These are phyloP conservation scores for Paramisgurnus dabryanus DNA, from an alignment of 2,113 vertebrate genomes.

Conservation along the genomic window DNA sequence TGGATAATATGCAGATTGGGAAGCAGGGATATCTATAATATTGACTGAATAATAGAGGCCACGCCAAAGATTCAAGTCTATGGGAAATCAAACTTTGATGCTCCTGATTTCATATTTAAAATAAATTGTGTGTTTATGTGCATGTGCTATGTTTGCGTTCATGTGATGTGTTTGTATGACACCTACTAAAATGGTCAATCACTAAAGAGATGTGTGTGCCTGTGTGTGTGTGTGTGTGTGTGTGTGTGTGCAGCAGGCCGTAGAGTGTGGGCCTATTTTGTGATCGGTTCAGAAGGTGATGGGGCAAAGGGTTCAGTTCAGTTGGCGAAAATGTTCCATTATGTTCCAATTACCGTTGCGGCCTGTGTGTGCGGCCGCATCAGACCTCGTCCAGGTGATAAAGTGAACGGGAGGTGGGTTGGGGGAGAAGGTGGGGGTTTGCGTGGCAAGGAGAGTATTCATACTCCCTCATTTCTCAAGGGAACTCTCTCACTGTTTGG, in stretches of 20 bases:
- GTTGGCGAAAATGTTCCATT: slow-evolving; percentile 60
- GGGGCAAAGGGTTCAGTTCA: slow-evolving; percentile 53
- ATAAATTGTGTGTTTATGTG: background rate
- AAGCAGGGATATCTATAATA: too few species aligned
- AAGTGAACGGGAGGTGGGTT: background rate
- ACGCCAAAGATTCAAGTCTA: too few species aligned
- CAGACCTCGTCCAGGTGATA: slow-evolving; percentile 8
- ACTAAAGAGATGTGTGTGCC: background rate
- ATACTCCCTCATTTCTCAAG: slow-evolving; percentile 36
- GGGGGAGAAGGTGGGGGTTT: background rate
- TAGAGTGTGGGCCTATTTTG: slow-evolving; percentile 34
- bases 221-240: background rate
- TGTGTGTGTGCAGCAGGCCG: background rate
- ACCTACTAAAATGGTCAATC: slow-evolving; percentile 40
- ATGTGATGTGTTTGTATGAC: slow-evolving; percentile 30
- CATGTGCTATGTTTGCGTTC: slow-evolving; percentile 1
- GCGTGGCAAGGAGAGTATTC: slow-evolving; percentile 24
- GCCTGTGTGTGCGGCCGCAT: slow-evolving; percentile 22
- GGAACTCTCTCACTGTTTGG: slow-evolving; percentile 34
- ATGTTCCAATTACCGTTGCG: slow-evolving; percentile 59
- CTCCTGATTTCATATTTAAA: too few species aligned
- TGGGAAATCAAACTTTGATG: too few species aligned
- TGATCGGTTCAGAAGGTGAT: slow-evolving; percentile 47
- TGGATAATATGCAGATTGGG: too few species aligned
- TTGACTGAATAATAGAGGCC: too few species aligned